Conservation (phyloP, 2,113 vertebrate species). For the Brachyhypopomus occidentalis region DNA sequence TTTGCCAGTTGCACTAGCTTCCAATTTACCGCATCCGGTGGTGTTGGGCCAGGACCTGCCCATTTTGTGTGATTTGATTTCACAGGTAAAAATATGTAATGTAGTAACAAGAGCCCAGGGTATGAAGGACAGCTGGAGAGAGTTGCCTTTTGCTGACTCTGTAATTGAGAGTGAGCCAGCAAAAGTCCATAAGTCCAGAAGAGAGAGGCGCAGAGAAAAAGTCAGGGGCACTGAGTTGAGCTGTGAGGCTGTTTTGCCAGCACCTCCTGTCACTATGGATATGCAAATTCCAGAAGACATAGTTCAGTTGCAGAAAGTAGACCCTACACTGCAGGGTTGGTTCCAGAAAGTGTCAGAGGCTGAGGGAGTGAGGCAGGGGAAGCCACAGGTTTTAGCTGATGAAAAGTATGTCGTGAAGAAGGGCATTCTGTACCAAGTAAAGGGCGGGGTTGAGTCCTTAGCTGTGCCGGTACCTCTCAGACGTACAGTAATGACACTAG, state of each 20-base stretch:
- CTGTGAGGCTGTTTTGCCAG: background rate
- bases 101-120: conserved; percentile 3
- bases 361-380: conserved; percentile 5
- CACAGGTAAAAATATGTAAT: background rate
- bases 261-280: background rate
- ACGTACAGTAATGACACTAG: conserved; percentile 12
- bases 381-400: background rate
- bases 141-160: conserved; percentile 14
- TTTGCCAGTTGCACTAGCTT: background rate
- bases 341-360: conserved; percentile 21
- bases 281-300: conserved; percentile 4
- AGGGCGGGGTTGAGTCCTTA: background rate
- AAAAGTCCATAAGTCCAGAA: background rate
- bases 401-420: conserved; percentile 8
- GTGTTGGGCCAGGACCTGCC: conserved; percentile 23
- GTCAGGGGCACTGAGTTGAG: background rate
- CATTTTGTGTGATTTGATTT: conserved; percentile 15
- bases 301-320: conserved; percentile 5
- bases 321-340: conserved; percentile 22
- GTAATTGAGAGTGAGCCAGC: background rate
- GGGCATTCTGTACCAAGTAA: conserved; percentile 29
- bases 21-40: background rate
- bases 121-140: background rate
- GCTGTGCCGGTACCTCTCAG: background rate
- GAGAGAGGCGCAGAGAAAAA: background rate